These are phyloP conservation scores for Thunnus albacares DNA, from an alignment of 2,797 vertebrate species.

Conservation along the genomic window DNA sequence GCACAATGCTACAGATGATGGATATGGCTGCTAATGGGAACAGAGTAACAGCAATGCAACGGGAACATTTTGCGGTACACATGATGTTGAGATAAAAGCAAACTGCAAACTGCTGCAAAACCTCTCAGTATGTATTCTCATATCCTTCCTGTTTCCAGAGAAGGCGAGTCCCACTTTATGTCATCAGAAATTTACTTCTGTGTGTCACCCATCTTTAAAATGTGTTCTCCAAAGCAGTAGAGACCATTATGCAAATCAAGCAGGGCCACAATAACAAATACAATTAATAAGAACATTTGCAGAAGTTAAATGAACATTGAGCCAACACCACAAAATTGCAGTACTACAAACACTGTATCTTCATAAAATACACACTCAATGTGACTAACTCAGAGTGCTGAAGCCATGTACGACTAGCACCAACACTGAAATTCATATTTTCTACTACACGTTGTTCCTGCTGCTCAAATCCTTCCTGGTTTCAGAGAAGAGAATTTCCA, in stretches of 20 bases:
- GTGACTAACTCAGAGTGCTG: too few relatives aligned
- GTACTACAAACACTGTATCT: too few relatives aligned
- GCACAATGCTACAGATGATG: conserved; percentile 85
- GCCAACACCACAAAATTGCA: too few relatives aligned
- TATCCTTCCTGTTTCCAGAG: conserved; percentile 49
- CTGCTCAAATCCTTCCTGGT: too few relatives aligned
- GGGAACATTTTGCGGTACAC: conserved; percentile 87
- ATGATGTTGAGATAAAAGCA: conserved; percentile 63
- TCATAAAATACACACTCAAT: too few relatives aligned
- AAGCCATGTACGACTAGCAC: too few relatives aligned
- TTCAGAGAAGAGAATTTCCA: too few relatives aligned
- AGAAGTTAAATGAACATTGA: too few relatives aligned
- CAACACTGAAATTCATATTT: too few relatives aligned
- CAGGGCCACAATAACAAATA: too few relatives aligned
- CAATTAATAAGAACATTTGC: not conserved
- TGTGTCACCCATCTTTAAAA: too few relatives aligned
- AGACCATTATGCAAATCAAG: not conserved
- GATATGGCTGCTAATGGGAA: conserved; percentile 82
- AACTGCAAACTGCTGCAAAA: conserved; percentile 12
- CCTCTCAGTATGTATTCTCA: not conserved
- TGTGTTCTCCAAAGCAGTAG: not conserved
- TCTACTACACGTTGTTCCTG: too few relatives aligned
- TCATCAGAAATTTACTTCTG: not conserved
- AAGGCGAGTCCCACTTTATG: not conserved
- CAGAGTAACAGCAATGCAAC: conserved; percentile 77